A percentile compares a stretch with the other conserved stretches of the same genome.
phyloP scores from a whole-genome alignment of 2,113 vertebrate species.

The Columba livia region DNA sequence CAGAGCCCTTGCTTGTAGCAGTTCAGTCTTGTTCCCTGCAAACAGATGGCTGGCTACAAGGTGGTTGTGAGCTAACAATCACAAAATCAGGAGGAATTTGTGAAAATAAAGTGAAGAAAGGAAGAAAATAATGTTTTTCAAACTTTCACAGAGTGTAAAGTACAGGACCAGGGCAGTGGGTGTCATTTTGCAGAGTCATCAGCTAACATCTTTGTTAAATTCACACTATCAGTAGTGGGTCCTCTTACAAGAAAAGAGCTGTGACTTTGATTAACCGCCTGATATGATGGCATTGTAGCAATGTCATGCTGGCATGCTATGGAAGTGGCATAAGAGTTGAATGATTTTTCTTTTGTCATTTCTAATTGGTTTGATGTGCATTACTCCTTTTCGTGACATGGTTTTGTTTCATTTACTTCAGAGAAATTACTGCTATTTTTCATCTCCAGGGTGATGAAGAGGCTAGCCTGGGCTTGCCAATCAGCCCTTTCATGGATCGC shows the following conservation, averaged over 20 bases:
- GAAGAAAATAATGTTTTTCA: background rate
- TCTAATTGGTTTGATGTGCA: background rate
- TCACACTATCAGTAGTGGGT: rapidly evolving
- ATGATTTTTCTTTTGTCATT: background rate
- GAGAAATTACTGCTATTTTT: background rate
- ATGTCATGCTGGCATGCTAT: rapidly evolving
- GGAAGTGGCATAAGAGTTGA: background rate
- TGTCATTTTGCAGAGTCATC: background rate
- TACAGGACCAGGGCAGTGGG: background rate
- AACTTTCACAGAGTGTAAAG: background rate
- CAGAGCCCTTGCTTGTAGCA: background rate
- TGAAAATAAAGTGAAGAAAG: background rate
- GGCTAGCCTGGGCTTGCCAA: conserved; percentile 90
- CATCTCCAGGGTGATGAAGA: conserved; percentile 91
- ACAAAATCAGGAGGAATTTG: background rate
- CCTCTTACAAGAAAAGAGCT: background rate
- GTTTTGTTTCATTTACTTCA: background rate
- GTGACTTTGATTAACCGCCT: background rate
- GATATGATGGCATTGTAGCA: background rate
- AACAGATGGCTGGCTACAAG: background rate
- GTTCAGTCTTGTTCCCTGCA: background rate
- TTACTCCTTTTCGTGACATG: background rate
- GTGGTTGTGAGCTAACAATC: background rate
- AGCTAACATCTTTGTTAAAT: background rate
- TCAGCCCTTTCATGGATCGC: conserved; percentile 98